A percentile compares a stretch with the other conserved stretches of the same genome.
Evolutionary conservation across 2,888 invertebrate species (phyloP).

Genomic region (Euclidia mi): DNA sequence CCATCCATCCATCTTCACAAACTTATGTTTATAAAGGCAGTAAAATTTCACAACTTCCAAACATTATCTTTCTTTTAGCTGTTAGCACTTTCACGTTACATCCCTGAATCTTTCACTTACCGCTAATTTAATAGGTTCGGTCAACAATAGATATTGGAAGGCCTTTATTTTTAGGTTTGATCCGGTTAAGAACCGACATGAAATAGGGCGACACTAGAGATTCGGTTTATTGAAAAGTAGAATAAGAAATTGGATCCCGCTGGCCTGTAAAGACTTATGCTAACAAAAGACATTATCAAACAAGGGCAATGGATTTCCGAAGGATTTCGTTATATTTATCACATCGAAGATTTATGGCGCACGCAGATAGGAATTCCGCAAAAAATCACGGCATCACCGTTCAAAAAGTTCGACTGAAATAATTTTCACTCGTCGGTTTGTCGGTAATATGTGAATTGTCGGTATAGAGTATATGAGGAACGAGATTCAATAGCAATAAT

Average conservation of each 20-base stretch:
- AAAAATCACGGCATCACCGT: conserved; percentile 6
- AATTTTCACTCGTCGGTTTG: conserved; percentile 34
- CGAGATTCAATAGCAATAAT: conserved; percentile 48
- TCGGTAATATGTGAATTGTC: conserved; percentile 22
- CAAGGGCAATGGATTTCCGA: conserved; percentile 59
- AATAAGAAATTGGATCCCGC: conserved; percentile 67
- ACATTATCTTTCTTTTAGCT: background rate
- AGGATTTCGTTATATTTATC: conserved; percentile 56
- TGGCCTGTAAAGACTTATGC: conserved; percentile 64
- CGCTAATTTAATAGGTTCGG: conserved; percentile 39
- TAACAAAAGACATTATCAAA: conserved; percentile 72
- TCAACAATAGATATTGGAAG: conserved; percentile 39
- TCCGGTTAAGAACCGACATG: conserved; percentile 47
- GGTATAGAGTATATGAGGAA: conserved; percentile 34
- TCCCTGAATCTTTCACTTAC: conserved; percentile 25
- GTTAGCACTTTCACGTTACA: background rate
- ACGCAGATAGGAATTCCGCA: conserved; percentile 18
- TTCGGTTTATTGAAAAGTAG: conserved; percentile 64
- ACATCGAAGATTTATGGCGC: conserved; percentile 39
- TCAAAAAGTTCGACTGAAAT: conserved; percentile 23
- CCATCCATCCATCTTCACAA: no score
- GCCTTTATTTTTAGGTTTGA: conserved; percentile 49
- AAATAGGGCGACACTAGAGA: conserved; percentile 44
- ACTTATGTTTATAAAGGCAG: no score
- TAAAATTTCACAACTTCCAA: no score